These are phyloP conservation scores for Cynaeus angustus DNA, from an alignment of 2,888 invertebrate species.

Conservation along the genomic window DNA sequence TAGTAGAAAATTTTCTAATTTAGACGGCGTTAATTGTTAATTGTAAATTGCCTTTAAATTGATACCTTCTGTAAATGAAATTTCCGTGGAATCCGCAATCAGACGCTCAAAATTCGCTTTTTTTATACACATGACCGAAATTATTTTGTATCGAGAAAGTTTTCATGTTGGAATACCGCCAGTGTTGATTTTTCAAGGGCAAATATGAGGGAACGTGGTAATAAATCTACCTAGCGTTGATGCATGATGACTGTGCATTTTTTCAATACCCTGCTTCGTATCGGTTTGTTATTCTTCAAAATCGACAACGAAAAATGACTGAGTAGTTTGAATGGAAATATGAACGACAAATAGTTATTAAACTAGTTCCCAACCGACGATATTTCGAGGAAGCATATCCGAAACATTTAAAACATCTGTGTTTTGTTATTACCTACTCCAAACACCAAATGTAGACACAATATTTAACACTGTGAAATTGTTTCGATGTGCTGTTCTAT, in stretches of 20 bases:
- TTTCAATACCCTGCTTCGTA: constrained; percentile 25
- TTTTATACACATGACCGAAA: not conserved
- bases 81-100: constrained; percentile 1
- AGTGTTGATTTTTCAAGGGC: constrained; percentile 16
- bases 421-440: not conserved
- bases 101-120: not conserved
- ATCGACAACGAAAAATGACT: constrained; percentile 26
- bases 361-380: not conserved
- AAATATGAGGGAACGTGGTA: constrained; percentile 3
- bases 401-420: not conserved
- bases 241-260: constrained; percentile 35
- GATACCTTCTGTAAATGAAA: constrained; percentile 27
- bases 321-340: constrained; percentile 12
- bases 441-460: constrained; percentile 4
- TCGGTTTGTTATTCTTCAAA: constrained; percentile 30
- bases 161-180: not conserved
- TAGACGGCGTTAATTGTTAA: constrained; percentile 36
- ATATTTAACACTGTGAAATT: not conserved
- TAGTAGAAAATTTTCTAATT: constrained; percentile 39
- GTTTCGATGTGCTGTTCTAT: constrained; percentile 1
- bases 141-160: constrained; percentile 3
- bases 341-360: constrained; percentile 16
- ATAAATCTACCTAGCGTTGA: constrained; percentile 37
- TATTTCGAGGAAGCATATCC: not conserved
- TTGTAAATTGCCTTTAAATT: constrained; percentile 35